phyloP scores from a whole-genome alignment of 1,140 invertebrate species.

The Lepidurus apus region DNA sequence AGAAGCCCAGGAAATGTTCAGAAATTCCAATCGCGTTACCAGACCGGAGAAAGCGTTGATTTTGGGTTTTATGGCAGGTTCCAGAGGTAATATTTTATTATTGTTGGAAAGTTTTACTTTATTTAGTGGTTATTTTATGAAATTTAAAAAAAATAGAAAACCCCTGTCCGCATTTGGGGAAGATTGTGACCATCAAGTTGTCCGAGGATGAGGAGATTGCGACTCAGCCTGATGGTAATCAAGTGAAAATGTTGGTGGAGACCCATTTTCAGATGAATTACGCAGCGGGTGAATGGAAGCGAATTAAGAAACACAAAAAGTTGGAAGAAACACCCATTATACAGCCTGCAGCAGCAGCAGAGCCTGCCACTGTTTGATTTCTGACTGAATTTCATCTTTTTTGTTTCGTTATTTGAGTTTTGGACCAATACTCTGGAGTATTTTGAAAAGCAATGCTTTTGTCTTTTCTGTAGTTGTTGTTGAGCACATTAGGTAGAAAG shows the following conservation, averaged over 20 bases:
- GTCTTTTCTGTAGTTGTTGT: background rate
- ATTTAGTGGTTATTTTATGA: background rate
- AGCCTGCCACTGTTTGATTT: background rate
- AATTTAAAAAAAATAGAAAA: too few species aligned
- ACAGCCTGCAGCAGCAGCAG: background rate
- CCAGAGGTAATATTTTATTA: conserved; percentile 59
- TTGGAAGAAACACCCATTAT: conserved; percentile 31
- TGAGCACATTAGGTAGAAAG: background rate
- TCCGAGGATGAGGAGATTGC: conserved; percentile 81
- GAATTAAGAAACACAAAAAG: conserved; percentile 65
- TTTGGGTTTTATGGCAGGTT: conserved; percentile 95
- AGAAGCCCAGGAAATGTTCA: conserved; percentile 96
- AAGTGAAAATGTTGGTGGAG: conserved; percentile 72
- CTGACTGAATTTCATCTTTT: background rate
- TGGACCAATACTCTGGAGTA: conserved; percentile 5
- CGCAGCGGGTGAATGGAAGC: conserved; percentile 86
- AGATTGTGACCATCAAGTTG: conserved; percentile 86
- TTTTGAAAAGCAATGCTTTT: background rate
- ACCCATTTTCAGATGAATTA: conserved; percentile 97
- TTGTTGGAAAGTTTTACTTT: background rate
- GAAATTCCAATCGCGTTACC: conserved; percentile 89
- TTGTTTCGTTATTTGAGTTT: background rate
- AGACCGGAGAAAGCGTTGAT: conserved; percentile 94
- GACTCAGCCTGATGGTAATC: conserved; percentile 64
- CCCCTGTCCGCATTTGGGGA: conserved; percentile 86